Conservation (phyloP, 2,797 vertebrate genomes). For the Tenualosa ilisha region DNA sequence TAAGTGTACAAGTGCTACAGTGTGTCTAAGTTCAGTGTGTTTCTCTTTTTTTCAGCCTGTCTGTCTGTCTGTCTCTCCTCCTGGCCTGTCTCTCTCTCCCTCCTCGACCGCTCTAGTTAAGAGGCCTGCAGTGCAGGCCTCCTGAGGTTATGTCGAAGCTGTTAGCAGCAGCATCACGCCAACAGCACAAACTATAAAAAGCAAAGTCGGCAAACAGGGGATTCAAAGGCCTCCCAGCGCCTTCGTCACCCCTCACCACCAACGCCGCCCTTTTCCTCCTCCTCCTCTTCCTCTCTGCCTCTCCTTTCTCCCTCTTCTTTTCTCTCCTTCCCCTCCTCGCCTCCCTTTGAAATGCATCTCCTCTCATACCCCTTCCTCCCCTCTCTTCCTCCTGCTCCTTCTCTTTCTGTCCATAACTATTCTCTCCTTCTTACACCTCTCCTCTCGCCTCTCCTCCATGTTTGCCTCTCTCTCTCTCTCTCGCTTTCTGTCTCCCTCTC, state of each 20-base stretch:
- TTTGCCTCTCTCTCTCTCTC: not conserved
- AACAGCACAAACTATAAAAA: not conserved
- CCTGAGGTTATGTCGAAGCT: slow-evolving; percentile 21
- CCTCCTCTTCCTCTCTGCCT: not conserved
- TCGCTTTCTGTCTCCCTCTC: not conserved
- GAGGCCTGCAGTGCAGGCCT: slow-evolving; percentile 1
- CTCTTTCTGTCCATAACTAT: too few relatives aligned
- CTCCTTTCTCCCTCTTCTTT: not conserved
- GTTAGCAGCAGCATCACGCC: slow-evolving; percentile 20
- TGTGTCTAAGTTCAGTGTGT: not conserved
- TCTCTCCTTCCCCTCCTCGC: not conserved
- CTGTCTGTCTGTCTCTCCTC: too few relatives aligned
- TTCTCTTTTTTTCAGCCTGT: too few relatives aligned
- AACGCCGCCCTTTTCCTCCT: not conserved
- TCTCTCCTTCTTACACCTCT: too few relatives aligned
- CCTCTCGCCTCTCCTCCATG: too few relatives aligned
- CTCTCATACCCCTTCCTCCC: too few relatives aligned
- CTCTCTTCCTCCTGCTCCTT: too few relatives aligned
- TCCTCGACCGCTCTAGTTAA: slow-evolving; percentile 1
- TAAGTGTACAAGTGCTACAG: not conserved
- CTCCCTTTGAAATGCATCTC: too few relatives aligned
- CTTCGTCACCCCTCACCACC: not conserved
- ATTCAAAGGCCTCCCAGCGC: not conserved
- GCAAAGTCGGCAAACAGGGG: not conserved
- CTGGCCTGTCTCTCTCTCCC: too few relatives aligned